These are phyloP conservation scores for Eugnorisma glareosa DNA, from an alignment of 2,888 invertebrate genomes.

Conservation along the genomic window DNA sequence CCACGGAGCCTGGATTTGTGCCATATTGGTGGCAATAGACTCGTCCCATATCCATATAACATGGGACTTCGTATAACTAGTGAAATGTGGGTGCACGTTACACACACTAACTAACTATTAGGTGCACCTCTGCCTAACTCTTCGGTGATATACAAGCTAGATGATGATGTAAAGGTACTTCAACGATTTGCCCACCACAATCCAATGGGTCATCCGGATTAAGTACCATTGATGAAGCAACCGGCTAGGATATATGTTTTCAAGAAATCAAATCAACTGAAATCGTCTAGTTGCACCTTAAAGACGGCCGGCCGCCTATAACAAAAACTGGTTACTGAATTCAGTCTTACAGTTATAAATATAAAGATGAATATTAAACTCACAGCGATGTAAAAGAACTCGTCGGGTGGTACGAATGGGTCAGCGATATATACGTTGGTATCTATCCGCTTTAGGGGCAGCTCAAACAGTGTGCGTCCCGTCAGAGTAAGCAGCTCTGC, in stretches of 20 bases:
- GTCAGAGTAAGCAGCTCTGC: constrained; percentile 79
- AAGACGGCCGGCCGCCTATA: not conserved
- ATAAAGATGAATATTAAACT: constrained; percentile 62
- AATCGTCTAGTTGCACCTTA: not conserved
- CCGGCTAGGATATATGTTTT: not conserved
- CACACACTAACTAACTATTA: not conserved
- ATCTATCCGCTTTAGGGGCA: constrained; percentile 77
- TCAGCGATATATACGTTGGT: constrained; percentile 79
- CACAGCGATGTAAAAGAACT: constrained; percentile 92
- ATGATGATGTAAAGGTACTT: not conserved
- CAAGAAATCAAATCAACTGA: not conserved
- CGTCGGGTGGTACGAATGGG: constrained; percentile 92
- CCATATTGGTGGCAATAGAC: not conserved
- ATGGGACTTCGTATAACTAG: not conserved
- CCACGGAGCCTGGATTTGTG: not conserved
- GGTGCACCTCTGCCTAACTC: not conserved
- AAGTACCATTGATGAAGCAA: too few species aligned
- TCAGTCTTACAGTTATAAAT: too few species aligned
- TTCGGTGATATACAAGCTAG: not conserved
- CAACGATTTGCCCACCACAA: not conserved
- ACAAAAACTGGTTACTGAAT: not conserved
- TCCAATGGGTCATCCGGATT: not conserved
- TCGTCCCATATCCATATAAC: not conserved
- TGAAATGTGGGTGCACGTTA: not conserved
- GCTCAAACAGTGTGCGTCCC: constrained; percentile 82